Conservation (phyloP, 2,797 vertebrate species). For the Lepus oiostolus region DNA sequence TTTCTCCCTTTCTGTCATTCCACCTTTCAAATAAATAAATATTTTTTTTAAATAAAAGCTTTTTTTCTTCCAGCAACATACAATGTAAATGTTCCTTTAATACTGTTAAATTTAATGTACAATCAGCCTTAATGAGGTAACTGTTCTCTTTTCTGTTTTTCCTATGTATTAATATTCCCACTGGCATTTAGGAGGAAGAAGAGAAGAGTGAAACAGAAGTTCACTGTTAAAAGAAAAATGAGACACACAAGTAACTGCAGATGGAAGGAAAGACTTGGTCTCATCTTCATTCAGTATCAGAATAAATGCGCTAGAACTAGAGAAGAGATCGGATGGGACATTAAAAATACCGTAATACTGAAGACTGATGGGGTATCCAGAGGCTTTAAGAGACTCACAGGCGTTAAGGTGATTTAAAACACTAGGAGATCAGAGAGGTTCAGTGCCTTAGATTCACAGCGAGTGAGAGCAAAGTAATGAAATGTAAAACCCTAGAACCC, state of each 20-base stretch:
- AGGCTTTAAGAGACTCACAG: constrained; percentile 25
- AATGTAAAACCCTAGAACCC: constrained; percentile 6
- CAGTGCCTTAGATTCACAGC: constrained; percentile 26
- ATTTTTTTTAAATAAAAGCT: constrained; percentile 33
- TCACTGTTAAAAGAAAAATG: constrained; percentile 50
- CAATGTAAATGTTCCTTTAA: constrained; percentile 37
- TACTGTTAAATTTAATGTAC: constrained; percentile 44
- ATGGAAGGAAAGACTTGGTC: constrained; percentile 12
- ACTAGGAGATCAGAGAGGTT: not conserved
- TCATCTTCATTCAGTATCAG: constrained; percentile 45
- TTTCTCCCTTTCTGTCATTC: no score
- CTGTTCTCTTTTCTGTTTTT: constrained; percentile 30
- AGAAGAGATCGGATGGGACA: not conserved
- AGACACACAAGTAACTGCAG: not conserved
- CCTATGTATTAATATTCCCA: constrained; percentile 15
- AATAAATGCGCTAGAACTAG: constrained; percentile 31
- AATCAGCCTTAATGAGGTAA: constrained; percentile 48
- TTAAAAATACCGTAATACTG: constrained; percentile 9
- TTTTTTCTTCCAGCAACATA: constrained; percentile 55
- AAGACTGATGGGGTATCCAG: constrained; percentile 12
- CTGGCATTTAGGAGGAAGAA: not conserved
- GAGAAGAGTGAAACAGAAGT: not conserved
- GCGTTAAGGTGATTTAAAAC: not conserved
- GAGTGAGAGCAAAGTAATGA: not conserved
- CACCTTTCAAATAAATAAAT: no score